Base-by-base conservation (phyloP, 2,888 invertebrate genomes). In the Hoplodrina ambigua region DNA sequence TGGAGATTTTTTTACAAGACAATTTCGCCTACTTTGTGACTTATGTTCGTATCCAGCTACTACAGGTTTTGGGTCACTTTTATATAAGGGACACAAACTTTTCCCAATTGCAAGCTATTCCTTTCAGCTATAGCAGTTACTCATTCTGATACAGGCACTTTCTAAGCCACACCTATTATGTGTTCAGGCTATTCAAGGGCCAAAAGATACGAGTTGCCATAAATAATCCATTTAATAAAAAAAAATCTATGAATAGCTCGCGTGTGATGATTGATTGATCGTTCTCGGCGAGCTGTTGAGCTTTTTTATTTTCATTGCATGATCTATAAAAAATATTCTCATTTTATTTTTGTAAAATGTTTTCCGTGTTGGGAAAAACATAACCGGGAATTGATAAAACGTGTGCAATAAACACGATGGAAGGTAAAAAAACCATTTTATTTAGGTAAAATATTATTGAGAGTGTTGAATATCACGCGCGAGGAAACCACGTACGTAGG, bases 241-340 rank as follows among this genome's bases (percentile, higher is more conserved):
- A 59, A 59, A 58, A 25, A 59, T 49, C 53, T 62, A 76, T 68
- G 56, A 61, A 76, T 68, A 64, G 53, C 59, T 53, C 44, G 52
- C 44, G 59, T 2, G 63, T 33, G 56, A 76, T 68, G 68, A 63
- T 64, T 77, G 76, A 76, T 77, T 55, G 57, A 64, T 63, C 53
- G 69, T 37, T 54, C 53, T 44, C 63, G 2, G 25, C 17, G 37
- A 50, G 58, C 52, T 57, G 41, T 41, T 44, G 50, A 50, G 56
- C 3, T n/a, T 54, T 62, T 67, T 60, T 72, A 57, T 56, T 57
- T 68, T 64, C 25, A 57, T 54, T 60, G 61, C 46, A 56, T 59
- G 37, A 56, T 55, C 50, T 52, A 41, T 30, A 62, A 54, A 74
- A 68, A 61, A 70, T 33, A 60, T 64, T 53, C 30, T 49, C 11